These are phyloP conservation scores for Sinonovacula constricta DNA, from an alignment of 1,140 invertebrate species.

Conservation along the genomic window DNA sequence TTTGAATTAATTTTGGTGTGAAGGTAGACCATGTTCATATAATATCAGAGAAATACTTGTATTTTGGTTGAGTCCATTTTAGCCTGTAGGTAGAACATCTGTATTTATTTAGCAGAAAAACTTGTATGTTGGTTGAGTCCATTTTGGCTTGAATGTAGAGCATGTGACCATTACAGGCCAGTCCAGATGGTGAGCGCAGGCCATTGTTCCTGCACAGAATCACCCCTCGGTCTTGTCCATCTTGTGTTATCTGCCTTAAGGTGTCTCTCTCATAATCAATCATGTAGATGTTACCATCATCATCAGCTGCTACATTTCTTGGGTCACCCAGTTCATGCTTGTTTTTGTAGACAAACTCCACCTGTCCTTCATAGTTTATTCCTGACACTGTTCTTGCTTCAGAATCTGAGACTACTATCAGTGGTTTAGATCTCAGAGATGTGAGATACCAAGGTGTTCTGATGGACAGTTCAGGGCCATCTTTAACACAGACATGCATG, in stretches of 20 bases:
- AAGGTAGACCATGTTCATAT: too few relatives aligned
- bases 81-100: too few relatives aligned
- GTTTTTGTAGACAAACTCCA: slow-evolving; percentile 30
- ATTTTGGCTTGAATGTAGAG: slow-evolving; percentile 45
- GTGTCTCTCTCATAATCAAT: slow-evolving; percentile 32
- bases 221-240: slow-evolving; percentile 10
- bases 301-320: slow-evolving; percentile 34
- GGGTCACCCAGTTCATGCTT: slow-evolving; percentile 25
- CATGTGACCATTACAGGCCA: slow-evolving; percentile 1
- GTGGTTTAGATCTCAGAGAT: slow-evolving; percentile 6
- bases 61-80: too few relatives aligned
- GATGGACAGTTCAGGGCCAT: background rate
- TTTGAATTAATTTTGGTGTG: too few relatives aligned
- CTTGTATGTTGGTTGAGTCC: slow-evolving; percentile 25
- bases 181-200: slow-evolving; percentile 28
- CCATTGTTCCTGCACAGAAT: slow-evolving; percentile 40
- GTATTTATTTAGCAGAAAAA: slow-evolving; percentile 27
- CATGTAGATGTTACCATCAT: slow-evolving; percentile 36
- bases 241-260: slow-evolving; percentile 6
- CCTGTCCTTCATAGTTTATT: slow-evolving; percentile 20
- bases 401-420: slow-evolving; percentile 30
- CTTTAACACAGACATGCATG: slow-evolving; percentile 21
- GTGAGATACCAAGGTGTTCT: slow-evolving; percentile 37
- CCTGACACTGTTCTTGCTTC: slow-evolving; percentile 18
- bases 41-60: slow-evolving; percentile 27